A percentile compares a stretch with the other conserved stretches of the same genome.
phyloP scores from a whole-genome alignment of 2,797 vertebrate species.

The Nyctibius grandis region DNA sequence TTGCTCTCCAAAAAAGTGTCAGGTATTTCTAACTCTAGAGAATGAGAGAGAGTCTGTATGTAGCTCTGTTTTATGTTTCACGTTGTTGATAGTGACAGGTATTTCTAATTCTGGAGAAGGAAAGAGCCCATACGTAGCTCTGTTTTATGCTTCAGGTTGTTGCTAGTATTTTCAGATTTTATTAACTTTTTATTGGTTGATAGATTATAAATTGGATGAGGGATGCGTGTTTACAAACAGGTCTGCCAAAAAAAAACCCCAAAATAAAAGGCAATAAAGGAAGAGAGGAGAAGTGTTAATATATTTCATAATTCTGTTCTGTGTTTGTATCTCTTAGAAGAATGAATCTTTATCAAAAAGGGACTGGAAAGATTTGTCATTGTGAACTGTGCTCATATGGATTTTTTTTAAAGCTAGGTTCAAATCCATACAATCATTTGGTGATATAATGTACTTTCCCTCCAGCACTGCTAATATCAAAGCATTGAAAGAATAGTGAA shows the following conservation, averaged over 20 bases:
- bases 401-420: neutral
- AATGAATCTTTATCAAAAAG: neutral
- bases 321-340: neutral
- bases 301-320: neutral
- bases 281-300: neutral
- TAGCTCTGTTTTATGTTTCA: neutral
- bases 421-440: neutral
- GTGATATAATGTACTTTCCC: neutral
- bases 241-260: neutral
- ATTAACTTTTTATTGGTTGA: neutral
- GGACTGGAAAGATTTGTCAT: neutral
- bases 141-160: neutral
- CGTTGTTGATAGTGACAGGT: neutral
- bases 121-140: neutral
- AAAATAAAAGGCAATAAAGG: too few species aligned
- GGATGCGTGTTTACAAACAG: neutral
- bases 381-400: neutral
- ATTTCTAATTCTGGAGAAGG: neutral
- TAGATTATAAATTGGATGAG: neutral
- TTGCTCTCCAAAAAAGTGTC: neutral
- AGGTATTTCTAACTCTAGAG: neutral
- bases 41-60: neutral
- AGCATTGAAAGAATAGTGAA: neutral
- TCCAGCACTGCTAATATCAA: neutral
- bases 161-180: neutral